phyloP scores from a whole-genome alignment of 2,888 invertebrate species.

The Perithous albicinctus region DNA sequence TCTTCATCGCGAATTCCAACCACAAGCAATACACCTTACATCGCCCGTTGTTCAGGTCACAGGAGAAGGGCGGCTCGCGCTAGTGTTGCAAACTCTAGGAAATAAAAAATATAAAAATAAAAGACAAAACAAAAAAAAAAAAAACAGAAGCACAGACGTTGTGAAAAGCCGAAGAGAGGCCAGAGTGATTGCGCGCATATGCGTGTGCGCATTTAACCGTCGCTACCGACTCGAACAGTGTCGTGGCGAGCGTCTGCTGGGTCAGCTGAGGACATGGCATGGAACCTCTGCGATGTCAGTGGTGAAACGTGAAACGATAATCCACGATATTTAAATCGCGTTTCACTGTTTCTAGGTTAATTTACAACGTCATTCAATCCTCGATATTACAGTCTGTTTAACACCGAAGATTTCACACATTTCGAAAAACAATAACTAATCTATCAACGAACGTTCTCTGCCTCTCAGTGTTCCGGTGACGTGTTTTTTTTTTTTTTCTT shows the following conservation, averaged over 20 bases:
- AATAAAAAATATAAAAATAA: too few species aligned
- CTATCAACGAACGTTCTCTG: conserved; percentile 2
- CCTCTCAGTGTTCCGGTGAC: neutral
- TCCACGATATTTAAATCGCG: conserved; percentile 7
- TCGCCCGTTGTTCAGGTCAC: too few species aligned
- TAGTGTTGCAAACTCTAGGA: too few species aligned
- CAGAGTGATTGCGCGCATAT: conserved; percentile 28
- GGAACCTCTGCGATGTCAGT: conserved; percentile 56
- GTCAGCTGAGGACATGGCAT: conserved; percentile 73
- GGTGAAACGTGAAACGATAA: conserved; percentile 19
- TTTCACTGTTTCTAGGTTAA: conserved; percentile 29
- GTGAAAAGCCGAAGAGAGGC: too few species aligned
- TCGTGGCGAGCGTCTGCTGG: conserved; percentile 75
- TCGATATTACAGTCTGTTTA: neutral
- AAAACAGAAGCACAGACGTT: too few species aligned
- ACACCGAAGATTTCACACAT: neutral
- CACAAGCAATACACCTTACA: too few species aligned
- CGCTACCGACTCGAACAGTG: conserved; percentile 15
- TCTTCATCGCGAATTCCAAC: too few species aligned
- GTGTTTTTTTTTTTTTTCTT: neutral
- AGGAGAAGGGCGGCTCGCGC: too few species aligned
- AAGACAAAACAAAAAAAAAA: too few species aligned
- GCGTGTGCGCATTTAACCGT: conserved; percentile 27
- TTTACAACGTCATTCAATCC: conserved; percentile 26
- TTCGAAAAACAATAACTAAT: neutral